Evolutionary conservation across 2,888 invertebrate genomes (phyloP).

Genomic region (Smittia aterrima): DNA sequence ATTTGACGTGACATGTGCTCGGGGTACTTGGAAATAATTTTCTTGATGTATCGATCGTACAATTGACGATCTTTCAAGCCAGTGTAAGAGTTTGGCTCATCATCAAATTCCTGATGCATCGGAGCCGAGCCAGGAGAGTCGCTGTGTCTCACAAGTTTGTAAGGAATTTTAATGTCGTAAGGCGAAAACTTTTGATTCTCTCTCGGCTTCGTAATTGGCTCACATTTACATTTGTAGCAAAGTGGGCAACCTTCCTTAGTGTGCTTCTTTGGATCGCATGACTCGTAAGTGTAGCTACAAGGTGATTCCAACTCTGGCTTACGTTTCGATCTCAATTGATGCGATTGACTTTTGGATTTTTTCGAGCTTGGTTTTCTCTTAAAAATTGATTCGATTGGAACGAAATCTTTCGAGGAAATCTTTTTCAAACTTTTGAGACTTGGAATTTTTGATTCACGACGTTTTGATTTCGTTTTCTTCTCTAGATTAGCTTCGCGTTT

Average conservation of each 20-base stretch:
- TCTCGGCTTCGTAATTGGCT: background rate
- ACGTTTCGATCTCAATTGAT: background rate
- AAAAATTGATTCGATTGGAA: background rate
- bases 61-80: conserved; percentile 24
- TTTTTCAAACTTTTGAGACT: background rate
- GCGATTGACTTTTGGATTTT: background rate
- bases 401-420: conserved; percentile 19
- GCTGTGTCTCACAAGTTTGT: background rate
- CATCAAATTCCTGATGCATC: conserved; percentile 24
- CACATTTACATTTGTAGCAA: conserved; percentile 35
- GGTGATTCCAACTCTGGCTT: background rate
- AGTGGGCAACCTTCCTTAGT: conserved; percentile 28
- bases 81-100: conserved; percentile 7
- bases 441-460: conserved; percentile 12
- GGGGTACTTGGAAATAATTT: conserved; percentile 33
- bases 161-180: conserved; percentile 24
- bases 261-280: conserved; percentile 25
- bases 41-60: conserved; percentile 29
- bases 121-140: background rate
- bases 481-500: conserved; percentile 9
- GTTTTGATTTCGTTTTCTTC: conserved; percentile 7
- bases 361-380: background rate
- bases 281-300: conserved; percentile 29
- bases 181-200: conserved; percentile 12
- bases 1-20: conserved; percentile 28